Conservation (phyloP, 1,140 invertebrate species). For the Cyclina sinensis region DNA sequence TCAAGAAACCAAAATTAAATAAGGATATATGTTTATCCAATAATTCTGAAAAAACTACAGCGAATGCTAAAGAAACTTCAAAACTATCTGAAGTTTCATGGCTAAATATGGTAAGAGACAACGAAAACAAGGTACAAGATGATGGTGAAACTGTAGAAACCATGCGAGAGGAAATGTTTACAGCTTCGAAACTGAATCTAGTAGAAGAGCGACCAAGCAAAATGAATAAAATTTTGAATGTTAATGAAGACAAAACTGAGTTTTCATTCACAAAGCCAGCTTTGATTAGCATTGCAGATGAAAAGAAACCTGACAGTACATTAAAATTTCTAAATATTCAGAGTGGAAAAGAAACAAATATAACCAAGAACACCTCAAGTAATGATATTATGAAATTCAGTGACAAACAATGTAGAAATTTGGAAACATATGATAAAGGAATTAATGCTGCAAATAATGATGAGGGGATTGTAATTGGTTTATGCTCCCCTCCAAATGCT, state of each 20-base stretch:
- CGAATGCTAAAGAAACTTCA: neutral
- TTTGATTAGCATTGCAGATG: neutral
- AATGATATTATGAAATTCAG: neutral
- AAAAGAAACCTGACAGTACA: neutral
- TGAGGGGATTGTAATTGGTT: neutral
- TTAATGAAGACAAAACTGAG: neutral
- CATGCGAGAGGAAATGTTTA: neutral
- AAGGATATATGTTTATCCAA: too few species aligned
- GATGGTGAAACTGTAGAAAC: neutral
- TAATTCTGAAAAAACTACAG: neutral
- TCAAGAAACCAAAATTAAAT: slow-evolving; percentile 1
- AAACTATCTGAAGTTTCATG: slow-evolving; percentile 12
- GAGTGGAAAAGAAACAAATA: neutral
- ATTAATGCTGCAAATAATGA: too few species aligned
- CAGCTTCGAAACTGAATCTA: neutral
- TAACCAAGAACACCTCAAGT: neutral
- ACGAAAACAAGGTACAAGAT: neutral
- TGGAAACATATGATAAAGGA: neutral
- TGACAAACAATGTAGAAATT: neutral
- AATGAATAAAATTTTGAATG: neutral
- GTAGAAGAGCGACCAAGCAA: neutral
- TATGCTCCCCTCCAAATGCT: slow-evolving; percentile 9
- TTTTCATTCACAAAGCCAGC: slow-evolving; percentile 8
- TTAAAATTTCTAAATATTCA: too few species aligned
- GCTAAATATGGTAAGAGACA: slow-evolving; percentile 28